These are phyloP conservation scores for Troglohyphantes excavatus DNA, from an alignment of 2,888 invertebrate species.

Conservation along the genomic window DNA sequence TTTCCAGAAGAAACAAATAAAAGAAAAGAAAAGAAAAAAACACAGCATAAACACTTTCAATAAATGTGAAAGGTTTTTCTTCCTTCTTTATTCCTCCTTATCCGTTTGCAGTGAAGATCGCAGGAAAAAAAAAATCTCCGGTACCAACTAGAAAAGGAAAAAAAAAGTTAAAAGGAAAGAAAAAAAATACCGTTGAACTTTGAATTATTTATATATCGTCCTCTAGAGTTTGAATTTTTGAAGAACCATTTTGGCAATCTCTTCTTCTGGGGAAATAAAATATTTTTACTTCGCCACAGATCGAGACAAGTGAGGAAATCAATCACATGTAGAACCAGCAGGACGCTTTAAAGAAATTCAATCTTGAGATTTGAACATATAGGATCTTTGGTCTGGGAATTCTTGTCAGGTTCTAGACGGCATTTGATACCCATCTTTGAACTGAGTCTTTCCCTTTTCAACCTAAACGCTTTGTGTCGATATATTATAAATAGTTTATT, in stretches of 20 bases:
- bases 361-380: slow-evolving; percentile 17
- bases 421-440: no score
- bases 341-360: slow-evolving; percentile 38
- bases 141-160: background rate
- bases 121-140: slow-evolving; percentile 13
- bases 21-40: slow-evolving; percentile 11
- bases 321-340: slow-evolving; percentile 24
- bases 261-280: slow-evolving; percentile 32
- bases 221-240: slow-evolving; percentile 46
- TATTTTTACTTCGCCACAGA: slow-evolving; percentile 24
- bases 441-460: no score
- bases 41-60: slow-evolving; percentile 46
- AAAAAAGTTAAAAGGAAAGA: background rate
- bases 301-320: slow-evolving; percentile 39
- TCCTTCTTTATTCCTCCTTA: background rate
- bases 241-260: slow-evolving; percentile 49
- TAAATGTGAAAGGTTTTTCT: slow-evolving; percentile 45
- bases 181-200: slow-evolving; percentile 14
- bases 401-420: background rate
- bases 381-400: slow-evolving; percentile 1
- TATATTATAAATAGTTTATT: no score
- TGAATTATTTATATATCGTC: slow-evolving; percentile 68
- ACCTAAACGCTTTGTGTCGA: no score
- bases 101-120: background rate
- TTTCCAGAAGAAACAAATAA: slow-evolving; percentile 17